Base-by-base conservation (phyloP, 2,797 vertebrate genomes). In the Myiothlypis coronata region DNA sequence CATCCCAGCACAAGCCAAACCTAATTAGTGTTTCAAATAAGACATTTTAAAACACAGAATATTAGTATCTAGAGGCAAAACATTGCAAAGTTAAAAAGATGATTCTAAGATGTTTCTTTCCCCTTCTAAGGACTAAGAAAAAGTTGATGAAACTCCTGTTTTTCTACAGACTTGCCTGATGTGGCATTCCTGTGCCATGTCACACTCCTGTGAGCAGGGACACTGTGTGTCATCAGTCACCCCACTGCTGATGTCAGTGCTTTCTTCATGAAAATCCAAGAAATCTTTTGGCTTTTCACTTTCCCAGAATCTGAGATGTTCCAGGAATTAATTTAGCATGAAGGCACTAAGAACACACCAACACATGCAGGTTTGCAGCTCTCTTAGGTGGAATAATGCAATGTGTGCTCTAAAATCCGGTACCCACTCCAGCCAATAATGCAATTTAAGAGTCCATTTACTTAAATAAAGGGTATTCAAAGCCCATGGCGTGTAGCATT, bases 211-310 rank as follows among this genome's bases (percentile, higher is more conserved):
- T 11, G 44, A 87, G 34, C 46, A 1, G 3, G 15, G 57, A 16
- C 23, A 13, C 27, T 16, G 8, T 21, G 19, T 56, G 74, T 76
- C 3, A 0, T 44, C 77, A 68, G 12, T 27, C 78, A 70, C 47
- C n/a, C 55, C 19, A 12, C 71, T 72, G 84, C 63, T 53, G 63
- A 68, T 3, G 17, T 35, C 92, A 85, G 19, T 34, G 59, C 64
- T 87, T 85, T 68, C 93, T 34, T 34, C 56, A 71, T 14, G 46
- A 86, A 96, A 94, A 68, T 18, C 65, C 41, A 82, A 72, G 46
- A 32, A 60, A 72, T 61, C 47, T 64, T 87, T 49, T 22, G 50
- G 43, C 67, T 93, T 86, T 78, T 70, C 44, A 49, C 64, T 24
- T 34, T 74, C n/a, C 71, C 69, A 72, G 60, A 74, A 72, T 39